Evolutionary conservation across 2,797 vertebrate species (phyloP).

Genomic region (Scolopax bukidnonensis): DNA sequence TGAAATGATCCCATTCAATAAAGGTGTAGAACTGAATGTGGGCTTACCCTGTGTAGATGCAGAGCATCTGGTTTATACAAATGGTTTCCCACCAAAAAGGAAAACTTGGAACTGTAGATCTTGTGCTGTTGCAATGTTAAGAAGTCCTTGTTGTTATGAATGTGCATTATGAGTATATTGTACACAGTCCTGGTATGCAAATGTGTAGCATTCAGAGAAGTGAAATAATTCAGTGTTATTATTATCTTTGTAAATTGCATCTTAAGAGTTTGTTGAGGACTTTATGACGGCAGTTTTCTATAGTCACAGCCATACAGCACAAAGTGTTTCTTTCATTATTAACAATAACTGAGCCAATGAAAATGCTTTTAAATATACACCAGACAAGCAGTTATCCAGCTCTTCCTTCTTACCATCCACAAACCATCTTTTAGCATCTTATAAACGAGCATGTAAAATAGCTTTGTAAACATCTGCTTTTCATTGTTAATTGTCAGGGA

Average conservation of each 20-base stretch:
- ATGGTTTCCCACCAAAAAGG: constrained; percentile 68
- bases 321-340: constrained; percentile 84
- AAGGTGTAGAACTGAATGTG: constrained; percentile 60
- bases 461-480: constrained; percentile 85
- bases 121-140: constrained; percentile 76
- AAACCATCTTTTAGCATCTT: constrained; percentile 81
- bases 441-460: constrained; percentile 78
- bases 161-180: constrained; percentile 84
- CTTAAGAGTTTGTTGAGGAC: constrained; percentile 83
- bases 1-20: constrained; percentile 15
- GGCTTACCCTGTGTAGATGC: constrained; percentile 37
- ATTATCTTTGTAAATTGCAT: constrained; percentile 85
- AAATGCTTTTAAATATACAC: constrained; percentile 84
- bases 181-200: constrained; percentile 83
- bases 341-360: constrained; percentile 84
- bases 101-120: constrained; percentile 74
- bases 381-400: constrained; percentile 80
- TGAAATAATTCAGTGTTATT: constrained; percentile 85
- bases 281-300: constrained; percentile 82
- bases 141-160: constrained; percentile 82
- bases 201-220: constrained; percentile 83
- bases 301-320: constrained; percentile 79
- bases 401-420: constrained; percentile 80
- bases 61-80: constrained; percentile 77
- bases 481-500: constrained; percentile 82